Evolutionary conservation across 2,113 vertebrate genomes (phyloP), one percentile per base, ranked within the genome.

Genomic region (Rhodinocichla rosea): DNA sequence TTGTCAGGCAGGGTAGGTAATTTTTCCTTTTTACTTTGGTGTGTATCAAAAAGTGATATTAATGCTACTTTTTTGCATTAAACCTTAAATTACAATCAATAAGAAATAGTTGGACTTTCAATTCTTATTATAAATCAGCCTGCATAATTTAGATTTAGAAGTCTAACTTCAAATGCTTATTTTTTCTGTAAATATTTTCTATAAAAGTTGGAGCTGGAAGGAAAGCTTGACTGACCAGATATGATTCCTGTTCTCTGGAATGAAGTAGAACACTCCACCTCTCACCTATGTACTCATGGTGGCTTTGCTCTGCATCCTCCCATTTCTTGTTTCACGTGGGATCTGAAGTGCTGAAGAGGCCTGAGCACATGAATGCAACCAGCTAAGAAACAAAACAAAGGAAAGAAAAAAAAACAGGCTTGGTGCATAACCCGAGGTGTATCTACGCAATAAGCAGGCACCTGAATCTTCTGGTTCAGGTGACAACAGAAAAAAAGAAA

Each of bases 401-500:
- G 8, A 2, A 3, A 15, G 4, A 9, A 49, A 44, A 24, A 24
- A 49, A 35, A 47, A 11, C 76, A 75, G 42, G 44, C 75, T 95
- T 68, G 39, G 42, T 71, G 73, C 44, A 27, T 78, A 90, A 95
- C 69, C 80, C 15, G 75, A 73, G 85, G 67, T 85, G 53, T 42
- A 74, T 17, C 78, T 80, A 50, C 2, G 53, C 88, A 94, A 74
- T 85, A 93, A 81, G 30, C 44, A 86, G 74, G 83, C 88, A 94
- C 24, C 83, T 75, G 56, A 87, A 82, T 59, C 64, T 88, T 87
- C 95, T 94, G 80, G 94, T 92, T 95, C 78, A 42, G 84, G 87
- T 65, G 90, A 97, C 91, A 95, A 83, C 11, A 71, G 64, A 47
- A 84, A 86, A 86, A 60, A 91, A 89, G 63, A 92, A 93, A 93